Conservation (phyloP, 1,140 invertebrate species). For the Rhynchophorus ferrugineus region DNA sequence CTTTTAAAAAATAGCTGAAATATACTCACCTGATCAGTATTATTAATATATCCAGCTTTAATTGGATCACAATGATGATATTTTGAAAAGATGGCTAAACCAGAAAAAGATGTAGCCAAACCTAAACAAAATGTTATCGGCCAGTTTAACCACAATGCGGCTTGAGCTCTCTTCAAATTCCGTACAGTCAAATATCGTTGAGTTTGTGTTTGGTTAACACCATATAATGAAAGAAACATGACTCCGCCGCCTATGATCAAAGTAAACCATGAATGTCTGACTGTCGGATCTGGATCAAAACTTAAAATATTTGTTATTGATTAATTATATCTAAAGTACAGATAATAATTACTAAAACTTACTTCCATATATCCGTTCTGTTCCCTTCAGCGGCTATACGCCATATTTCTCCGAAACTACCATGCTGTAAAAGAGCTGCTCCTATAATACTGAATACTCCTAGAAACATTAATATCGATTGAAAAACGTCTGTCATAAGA, state of each 20-base stretch:
- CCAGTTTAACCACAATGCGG: constrained; percentile 59
- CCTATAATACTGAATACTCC: constrained; percentile 68
- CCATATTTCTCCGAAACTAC: constrained; percentile 59
- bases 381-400: constrained; percentile 53
- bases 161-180: constrained; percentile 56
- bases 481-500: constrained; percentile 79
- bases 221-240: constrained; percentile 68
- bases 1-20: no score
- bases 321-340: not conserved
- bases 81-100: constrained; percentile 69
- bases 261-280: constrained; percentile 67
- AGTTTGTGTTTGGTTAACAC: constrained; percentile 78
- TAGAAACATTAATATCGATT: constrained; percentile 71
- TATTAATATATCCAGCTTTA: constrained; percentile 45
- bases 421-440: constrained; percentile 56
- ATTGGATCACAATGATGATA: constrained; percentile 71
- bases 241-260: constrained; percentile 64
- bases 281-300: constrained; percentile 59
- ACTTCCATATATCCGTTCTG: constrained; percentile 65
- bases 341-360: constrained; percentile 34
- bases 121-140: constrained; percentile 61
- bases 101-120: constrained; percentile 64
- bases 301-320: constrained; percentile 39
- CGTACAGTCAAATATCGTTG: constrained; percentile 75
- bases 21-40: constrained; percentile 43